phyloP scores from a whole-genome alignment of 2,113 vertebrate genomes.

The Mystacornis crossleyi region DNA sequence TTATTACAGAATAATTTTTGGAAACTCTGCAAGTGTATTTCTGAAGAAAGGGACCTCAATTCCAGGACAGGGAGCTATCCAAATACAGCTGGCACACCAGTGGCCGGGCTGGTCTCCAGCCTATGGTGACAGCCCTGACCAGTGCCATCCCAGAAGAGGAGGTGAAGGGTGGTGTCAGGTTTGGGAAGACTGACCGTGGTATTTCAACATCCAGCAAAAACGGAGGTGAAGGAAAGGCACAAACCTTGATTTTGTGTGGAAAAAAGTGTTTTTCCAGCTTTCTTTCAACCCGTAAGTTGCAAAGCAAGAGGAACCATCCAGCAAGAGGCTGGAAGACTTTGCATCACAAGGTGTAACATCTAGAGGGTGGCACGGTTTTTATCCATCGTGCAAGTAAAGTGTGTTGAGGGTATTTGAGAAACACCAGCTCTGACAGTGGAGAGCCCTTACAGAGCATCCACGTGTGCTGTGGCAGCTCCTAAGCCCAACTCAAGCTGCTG shows the following conservation, averaged over 20 bases:
- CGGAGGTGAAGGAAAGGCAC: neutral
- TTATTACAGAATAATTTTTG: conserved; percentile 14
- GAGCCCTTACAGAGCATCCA: neutral
- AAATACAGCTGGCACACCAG: neutral
- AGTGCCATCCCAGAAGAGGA: neutral
- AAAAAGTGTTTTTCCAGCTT: neutral
- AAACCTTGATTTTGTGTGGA: fast-evolving
- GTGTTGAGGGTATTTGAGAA: neutral
- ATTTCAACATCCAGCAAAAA: neutral
- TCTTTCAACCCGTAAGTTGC: neutral
- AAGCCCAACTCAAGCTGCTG: neutral
- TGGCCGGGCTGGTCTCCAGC: neutral
- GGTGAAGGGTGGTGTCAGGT: neutral
- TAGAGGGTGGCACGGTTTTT: neutral
- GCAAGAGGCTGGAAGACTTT: neutral
- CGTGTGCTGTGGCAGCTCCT: neutral
- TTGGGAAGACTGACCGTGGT: neutral
- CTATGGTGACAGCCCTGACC: neutral
- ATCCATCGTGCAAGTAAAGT: fast-evolving
- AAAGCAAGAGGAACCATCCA: neutral
- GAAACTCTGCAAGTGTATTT: neutral
- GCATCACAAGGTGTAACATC: neutral
- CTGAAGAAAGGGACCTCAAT: neutral
- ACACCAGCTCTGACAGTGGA: neutral
- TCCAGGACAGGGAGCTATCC: neutral